phyloP scores from a whole-genome alignment of 2,888 invertebrate species.

The Euclidia mi region DNA sequence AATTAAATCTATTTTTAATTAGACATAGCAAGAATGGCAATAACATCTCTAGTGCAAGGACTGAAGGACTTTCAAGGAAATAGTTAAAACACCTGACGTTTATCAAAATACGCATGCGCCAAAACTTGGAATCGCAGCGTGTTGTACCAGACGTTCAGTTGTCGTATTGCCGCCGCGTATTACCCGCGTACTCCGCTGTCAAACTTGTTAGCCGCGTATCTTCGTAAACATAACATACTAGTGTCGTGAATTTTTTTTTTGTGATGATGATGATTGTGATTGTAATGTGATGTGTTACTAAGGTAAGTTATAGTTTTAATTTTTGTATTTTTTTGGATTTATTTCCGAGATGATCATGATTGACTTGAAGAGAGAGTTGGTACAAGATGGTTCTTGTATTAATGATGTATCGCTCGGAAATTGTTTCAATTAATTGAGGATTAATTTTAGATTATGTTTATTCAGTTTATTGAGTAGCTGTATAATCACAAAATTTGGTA shows the following conservation, averaged over 20 bases:
- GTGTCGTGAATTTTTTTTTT: constrained; percentile 40
- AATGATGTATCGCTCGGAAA: constrained; percentile 5
- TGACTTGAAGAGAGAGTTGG: not conserved
- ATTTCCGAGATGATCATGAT: too few species aligned
- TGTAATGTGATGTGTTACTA: constrained; percentile 13
- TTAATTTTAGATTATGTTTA: constrained; percentile 3
- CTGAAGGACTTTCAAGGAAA: constrained; percentile 68
- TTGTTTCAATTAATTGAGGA: constrained; percentile 6
- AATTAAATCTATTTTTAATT: constrained; percentile 10
- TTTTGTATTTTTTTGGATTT: constrained; percentile 3
- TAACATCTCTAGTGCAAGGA: constrained; percentile 19
- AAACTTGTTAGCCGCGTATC: constrained; percentile 38
- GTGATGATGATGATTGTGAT: constrained; percentile 19
- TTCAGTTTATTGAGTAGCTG: too few species aligned
- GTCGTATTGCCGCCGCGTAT: constrained; percentile 59
- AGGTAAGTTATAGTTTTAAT: constrained; percentile 20
- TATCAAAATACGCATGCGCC: constrained; percentile 70
- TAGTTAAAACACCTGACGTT: constrained; percentile 64
- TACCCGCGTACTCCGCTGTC: constrained; percentile 44
- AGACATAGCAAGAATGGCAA: constrained; percentile 14
- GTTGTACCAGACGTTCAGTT: constrained; percentile 69
- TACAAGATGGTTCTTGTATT: not conserved
- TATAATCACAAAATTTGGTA: too few species aligned
- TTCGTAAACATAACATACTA: constrained; percentile 26
- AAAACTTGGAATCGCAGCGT: constrained; percentile 69